Percentiles rank a stretch among this genome's conserved stretches.
These are phyloP conservation scores for Misgurnus anguillicaudatus DNA, from an alignment of 2,113 vertebrate species.

Conservation along the genomic window DNA sequence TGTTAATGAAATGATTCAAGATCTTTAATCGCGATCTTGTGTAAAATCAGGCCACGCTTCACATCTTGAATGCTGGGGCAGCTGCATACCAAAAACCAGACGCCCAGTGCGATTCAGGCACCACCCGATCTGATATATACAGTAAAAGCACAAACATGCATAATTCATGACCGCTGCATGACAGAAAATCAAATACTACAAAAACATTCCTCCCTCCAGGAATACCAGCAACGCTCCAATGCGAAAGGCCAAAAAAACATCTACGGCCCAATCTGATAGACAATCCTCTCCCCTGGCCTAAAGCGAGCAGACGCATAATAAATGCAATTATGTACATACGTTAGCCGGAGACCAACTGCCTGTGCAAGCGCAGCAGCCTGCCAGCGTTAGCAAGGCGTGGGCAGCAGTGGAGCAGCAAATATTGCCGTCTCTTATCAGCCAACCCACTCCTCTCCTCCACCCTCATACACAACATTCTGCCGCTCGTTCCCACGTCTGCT, in stretches of 20 bases:
- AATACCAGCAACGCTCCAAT: constrained; percentile 9
- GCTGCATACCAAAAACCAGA: neutral
- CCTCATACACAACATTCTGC: constrained; percentile 30
- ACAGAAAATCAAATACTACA: constrained; percentile 23
- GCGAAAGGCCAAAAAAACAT: constrained; percentile 9
- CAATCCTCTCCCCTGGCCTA: constrained; percentile 28
- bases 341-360: constrained; percentile 21
- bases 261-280: neutral
- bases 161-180: constrained; percentile 23
- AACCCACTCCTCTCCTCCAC: constrained; percentile 36
- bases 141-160: constrained; percentile 27
- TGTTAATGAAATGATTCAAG: neutral
- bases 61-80: neutral
- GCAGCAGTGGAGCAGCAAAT: constrained; percentile 49
- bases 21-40: neutral
- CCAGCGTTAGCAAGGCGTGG: constrained; percentile 37
- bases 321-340: constrained; percentile 12
- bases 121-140: constrained; percentile 11
- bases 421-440: constrained; percentile 45
- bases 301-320: constrained; percentile 24
- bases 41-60: neutral
- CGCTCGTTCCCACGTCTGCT: neutral
- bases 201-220: constrained; percentile 30
- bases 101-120: neutral
- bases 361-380: constrained; percentile 24